Evolutionary conservation across 2,113 vertebrate species (phyloP), one percentile per base, ranked within the genome.

Genomic region (Sciurus niger): DNA sequence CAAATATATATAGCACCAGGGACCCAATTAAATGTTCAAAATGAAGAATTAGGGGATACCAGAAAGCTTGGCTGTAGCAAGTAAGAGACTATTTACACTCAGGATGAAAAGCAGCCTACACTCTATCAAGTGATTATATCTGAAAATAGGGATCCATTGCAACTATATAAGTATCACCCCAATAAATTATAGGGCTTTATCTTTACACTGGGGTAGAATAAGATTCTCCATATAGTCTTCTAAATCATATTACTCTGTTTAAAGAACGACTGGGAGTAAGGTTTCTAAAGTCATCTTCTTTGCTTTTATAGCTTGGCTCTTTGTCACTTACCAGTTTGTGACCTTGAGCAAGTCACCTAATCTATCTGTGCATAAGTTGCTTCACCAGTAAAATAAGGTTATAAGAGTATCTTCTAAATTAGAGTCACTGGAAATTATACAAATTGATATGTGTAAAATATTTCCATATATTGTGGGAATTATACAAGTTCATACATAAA

Each of bases 271-370:
- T 84, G 40, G 40, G 18, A 87, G 34, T 16, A 76, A 76, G 30
- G 4, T 67, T 94, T 93, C 77, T 80, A 16, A 90, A 88, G 77
- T 77, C 24, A 73, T 24, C n/a, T 78, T 72, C 20, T 93, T n/a
- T 89, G 43, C 58, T 82, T 92, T 90, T 67, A 84, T 77, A 82
- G 73, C 7, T 17, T 73, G 40, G 11, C 6, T 84, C 25, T 83
- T 76, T 34, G 24, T 34, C 43, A 67, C 1, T 84, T 90, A 91
- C 28, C 43, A 67, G 13, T 63, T 17, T 67, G 43, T 74, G 43
- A 79, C 6, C 11, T 90, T 77, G 53, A 28, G 17, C 6, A 84
- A 94, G 6, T 97, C 46, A 73, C 22, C 43, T 70, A 72, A 93
- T 1, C n/a, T 58, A 58, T 18, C 13, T 51, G 51, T 22, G 17